These are phyloP conservation scores for Troides oblongomaculatus DNA, from an alignment of 2,888 invertebrate species.

Conservation along the genomic window DNA sequence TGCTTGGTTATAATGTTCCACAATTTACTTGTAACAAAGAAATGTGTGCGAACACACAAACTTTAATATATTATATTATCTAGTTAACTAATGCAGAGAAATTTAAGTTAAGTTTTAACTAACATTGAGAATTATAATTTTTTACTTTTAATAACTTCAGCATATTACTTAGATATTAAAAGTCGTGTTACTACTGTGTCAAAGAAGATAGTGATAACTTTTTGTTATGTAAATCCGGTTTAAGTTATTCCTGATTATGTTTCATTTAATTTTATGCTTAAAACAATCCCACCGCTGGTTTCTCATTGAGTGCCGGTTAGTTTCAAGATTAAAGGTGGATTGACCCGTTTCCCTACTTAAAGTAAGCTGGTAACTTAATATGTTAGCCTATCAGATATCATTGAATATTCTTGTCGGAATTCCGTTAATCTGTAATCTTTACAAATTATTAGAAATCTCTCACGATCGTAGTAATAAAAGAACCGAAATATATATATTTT, in stretches of 20 bases:
- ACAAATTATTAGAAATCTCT: neutral
- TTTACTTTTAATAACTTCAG: too few relatives aligned
- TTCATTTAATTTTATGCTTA: neutral
- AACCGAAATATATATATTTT: neutral
- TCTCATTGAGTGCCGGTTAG: neutral
- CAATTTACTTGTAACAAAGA: too few relatives aligned
- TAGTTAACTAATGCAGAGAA: too few relatives aligned
- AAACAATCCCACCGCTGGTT: neutral
- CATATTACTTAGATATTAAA: too few relatives aligned
- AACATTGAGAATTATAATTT: too few relatives aligned
- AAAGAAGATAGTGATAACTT: neutral
- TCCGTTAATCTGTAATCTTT: constrained; percentile 8
- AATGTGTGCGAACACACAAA: too few relatives aligned
- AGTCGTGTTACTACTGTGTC: too few relatives aligned
- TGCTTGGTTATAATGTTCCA: too few relatives aligned
- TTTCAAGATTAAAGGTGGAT: constrained; percentile 3
- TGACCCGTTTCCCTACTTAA: constrained; percentile 20
- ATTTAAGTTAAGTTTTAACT: too few relatives aligned
- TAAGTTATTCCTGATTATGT: neutral
- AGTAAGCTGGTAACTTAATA: constrained; percentile 14
- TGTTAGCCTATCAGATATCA: constrained; percentile 15
- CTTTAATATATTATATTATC: too few relatives aligned
- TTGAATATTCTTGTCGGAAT: constrained; percentile 16
- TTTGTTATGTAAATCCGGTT: neutral
- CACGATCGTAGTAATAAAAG: neutral